Conservation (phyloP, 2,113 vertebrate species). For the Oenanthe melanoleuca region DNA sequence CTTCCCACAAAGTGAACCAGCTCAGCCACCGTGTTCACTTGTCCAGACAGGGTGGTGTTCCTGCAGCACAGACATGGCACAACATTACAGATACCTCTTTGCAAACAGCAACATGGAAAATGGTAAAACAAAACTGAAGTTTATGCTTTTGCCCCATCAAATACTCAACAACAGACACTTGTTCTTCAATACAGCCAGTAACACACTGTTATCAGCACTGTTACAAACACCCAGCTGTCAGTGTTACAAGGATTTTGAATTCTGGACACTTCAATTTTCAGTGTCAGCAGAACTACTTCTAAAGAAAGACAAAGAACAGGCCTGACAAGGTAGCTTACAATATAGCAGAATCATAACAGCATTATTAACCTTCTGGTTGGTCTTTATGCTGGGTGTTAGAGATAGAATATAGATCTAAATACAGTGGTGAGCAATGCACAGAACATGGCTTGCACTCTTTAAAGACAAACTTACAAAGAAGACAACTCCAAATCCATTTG, state of each 20-base stretch:
- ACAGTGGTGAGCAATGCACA: not conserved
- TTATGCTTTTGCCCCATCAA: not conserved
- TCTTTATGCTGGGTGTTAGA: not conserved
- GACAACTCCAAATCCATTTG: constrained; percentile 63
- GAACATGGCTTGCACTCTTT: not conserved
- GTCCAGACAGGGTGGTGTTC: constrained; percentile 81
- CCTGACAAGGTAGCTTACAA: not conserved
- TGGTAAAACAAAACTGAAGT: not conserved
- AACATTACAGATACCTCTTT: not conserved
- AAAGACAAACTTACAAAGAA: constrained; percentile 67
- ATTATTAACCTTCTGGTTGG: not conserved
- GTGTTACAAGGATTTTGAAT: not conserved
- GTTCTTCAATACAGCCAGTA: not conserved
- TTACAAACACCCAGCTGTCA: not conserved
- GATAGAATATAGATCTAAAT: not conserved
- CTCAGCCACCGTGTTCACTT: constrained; percentile 80
- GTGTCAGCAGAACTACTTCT: not conserved
- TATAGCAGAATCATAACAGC: not conserved
- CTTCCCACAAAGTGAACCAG: constrained; percentile 84
- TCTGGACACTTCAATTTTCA: not conserved
- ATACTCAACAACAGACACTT: not conserved
- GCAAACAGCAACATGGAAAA: not conserved
- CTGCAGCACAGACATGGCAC: constrained; percentile 63
- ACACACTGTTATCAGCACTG: not conserved
- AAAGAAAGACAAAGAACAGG: not conserved